Evolutionary conservation across 2,888 invertebrate genomes (phyloP), one percentile per base, ranked within the genome.

Genomic region (Melipona beecheii): DNA sequence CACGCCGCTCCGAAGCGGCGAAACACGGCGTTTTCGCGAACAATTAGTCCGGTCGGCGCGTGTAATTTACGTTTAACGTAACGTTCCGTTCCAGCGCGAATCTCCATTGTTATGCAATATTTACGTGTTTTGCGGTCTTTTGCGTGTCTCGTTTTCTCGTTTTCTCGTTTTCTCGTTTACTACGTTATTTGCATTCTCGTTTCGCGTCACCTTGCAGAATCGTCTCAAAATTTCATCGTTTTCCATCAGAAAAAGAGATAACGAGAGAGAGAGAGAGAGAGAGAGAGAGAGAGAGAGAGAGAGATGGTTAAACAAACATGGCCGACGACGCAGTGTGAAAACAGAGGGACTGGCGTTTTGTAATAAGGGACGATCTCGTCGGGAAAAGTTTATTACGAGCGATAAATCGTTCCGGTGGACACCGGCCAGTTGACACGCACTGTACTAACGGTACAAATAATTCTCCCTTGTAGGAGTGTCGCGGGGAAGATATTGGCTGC

Each of bases 321-420:
- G 56, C 15, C 72, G 49, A 68, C 62, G 68, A 76, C 76, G 74
- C 73, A 24, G 58, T 64, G 73, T 52, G 58, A 70, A 84, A 78
- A 31, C 56, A 58, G 71, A 58, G 69, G 56, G 73, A 65, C 60
- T 49, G 62, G 43, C 70, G 71, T 43, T 60, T 85, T 65, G 74
- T 76, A 85, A 87, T 80, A 80, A 80, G 76, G 69, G 78, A 50
- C 80, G 74, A 81, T 86, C 9, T 43, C 64, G 60, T 5, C 24
- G 74, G 50, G 71, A 75, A 79, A 83, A 81, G 83, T 84, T 87
- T 87, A 87, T 81, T 83, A 86, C 77, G 49, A 56, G 50, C 80
- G 58, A 85, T 87, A 85, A 87, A 80, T 85, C 83, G 71, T 50
- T 56, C 49, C 70, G 15, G n/a, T n/a, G 36, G 62, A 24, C 49